phyloP scores from a whole-genome alignment of 1,140 invertebrate species.

The Ctenoplectra terminalis region DNA sequence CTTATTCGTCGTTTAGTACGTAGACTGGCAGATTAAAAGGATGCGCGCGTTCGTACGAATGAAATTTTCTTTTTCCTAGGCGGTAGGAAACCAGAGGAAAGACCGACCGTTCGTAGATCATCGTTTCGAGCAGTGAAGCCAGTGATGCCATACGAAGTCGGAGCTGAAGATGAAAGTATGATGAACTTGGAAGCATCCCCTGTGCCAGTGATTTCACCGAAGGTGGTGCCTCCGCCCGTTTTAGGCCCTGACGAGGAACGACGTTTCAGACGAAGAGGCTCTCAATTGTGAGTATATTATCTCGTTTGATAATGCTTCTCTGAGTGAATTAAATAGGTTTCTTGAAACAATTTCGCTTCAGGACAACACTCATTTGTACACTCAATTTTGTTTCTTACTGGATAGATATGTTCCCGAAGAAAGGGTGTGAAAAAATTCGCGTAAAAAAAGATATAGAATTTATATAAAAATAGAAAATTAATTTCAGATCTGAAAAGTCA shows the following conservation, averaged over 20 bases:
- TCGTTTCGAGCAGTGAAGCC: conserved; percentile 86
- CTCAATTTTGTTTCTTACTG: too few species aligned
- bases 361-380: not conserved
- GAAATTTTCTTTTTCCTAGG: conserved; percentile 62
- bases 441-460: too few species aligned
- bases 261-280: conserved; percentile 88
- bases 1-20: not conserved
- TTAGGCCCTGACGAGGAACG: conserved; percentile 87
- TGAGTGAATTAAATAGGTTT: not conserved
- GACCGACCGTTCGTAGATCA: conserved; percentile 84
- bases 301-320: not conserved
- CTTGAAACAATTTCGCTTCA: not conserved
- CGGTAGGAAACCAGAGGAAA: conserved; percentile 73
- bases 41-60: not conserved
- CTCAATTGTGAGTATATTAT: conserved; percentile 88
- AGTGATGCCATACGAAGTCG: conserved; percentile 77
- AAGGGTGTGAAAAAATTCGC: too few species aligned
- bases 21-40: not conserved
- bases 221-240: conserved; percentile 82
- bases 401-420: too few species aligned
- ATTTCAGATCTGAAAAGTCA: too few species aligned
- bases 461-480: too few species aligned
- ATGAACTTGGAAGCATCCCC: conserved; percentile 82
- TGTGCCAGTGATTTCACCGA: conserved; percentile 80
- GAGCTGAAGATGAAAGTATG: conserved; percentile 82